Base-by-base conservation (phyloP, 2,113 vertebrate genomes). In the Labrus mixtus region DNA sequence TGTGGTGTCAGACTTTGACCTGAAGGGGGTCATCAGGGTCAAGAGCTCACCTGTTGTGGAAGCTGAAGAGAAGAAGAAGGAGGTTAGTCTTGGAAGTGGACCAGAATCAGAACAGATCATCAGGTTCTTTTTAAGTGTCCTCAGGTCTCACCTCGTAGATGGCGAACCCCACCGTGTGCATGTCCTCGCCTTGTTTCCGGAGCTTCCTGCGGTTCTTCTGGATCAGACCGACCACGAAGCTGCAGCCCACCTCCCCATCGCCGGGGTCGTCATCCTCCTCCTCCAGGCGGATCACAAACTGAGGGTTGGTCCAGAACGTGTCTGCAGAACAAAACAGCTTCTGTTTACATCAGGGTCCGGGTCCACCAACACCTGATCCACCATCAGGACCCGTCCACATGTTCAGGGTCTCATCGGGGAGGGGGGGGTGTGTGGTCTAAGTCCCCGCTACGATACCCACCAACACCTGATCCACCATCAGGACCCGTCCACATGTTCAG, bases 221-320 rank as follows among this genome's bases (percentile, higher is more conserved):
- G 82, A 99, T 97, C 71, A 99, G 94, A 59, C 97, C 97, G 6
- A 97, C 88, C 39, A 99, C 93, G 29, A 99, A 96, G 84, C 96
- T 98, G 92, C 98, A 98, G 79, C 96, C 96, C 0, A 69, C 78
- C 84, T 97, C 96, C 0, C 94, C 91, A 0, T 97, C 96, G 0
- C 95, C 93, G 0, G 96, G 95, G 88, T 99, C 96, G 9, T 97
- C 97, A 0, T 99, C 97, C 54, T 96, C 96, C 73, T 98, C 96
- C 0, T 97, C 92, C 93, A 99, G 92, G 81, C 93, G 95, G 83
- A 99, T 95, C 53, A 97, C 88, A 62, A 95, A 99, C 89, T 99
- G 97, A 0, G 97, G 97, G 54, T 99, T 98, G 1, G 61, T 97
- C 97, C 97, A 98, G 94, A 99, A 99, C 0, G 97, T 97, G 71